Evolutionary conservation across 2,797 vertebrate genomes (phyloP).

Genomic region (Melanotaenia nigrans): DNA sequence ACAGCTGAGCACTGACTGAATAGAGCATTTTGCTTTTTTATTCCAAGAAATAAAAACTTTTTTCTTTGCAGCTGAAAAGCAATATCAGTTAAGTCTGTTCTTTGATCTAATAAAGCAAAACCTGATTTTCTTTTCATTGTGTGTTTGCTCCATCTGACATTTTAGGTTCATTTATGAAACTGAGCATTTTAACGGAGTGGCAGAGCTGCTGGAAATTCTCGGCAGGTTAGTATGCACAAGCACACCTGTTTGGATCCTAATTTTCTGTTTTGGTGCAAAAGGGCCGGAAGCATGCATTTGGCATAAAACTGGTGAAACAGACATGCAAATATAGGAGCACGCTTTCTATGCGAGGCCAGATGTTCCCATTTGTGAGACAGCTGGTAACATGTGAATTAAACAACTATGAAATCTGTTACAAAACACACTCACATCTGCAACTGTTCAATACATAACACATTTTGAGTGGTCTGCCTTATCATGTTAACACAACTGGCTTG

Average conservation of each 20-base stretch:
- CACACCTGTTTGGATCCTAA: not conserved
- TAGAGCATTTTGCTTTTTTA: too few relatives aligned
- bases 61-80: not conserved
- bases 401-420: not conserved
- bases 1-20: not conserved
- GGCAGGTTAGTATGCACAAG: constrained; percentile 81
- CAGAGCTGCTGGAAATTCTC: constrained; percentile 91
- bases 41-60: too few relatives aligned
- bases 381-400: constrained; percentile 15
- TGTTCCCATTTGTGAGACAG: constrained; percentile 30
- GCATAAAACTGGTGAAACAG: not conserved
- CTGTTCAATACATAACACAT: constrained; percentile 18
- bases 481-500: constrained; percentile 11
- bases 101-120: not conserved
- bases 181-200: constrained; percentile 93
- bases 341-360: constrained; percentile 1
- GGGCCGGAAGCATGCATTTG: not conserved
- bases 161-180: constrained; percentile 92
- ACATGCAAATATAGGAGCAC: constrained; percentile 13
- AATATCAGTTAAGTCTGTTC: not conserved
- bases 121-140: not conserved
- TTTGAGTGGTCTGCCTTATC: constrained; percentile 30
- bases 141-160: constrained; percentile 22
- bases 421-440: constrained; percentile 15
- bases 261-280: not conserved